Percentiles rank a stretch among this genome's conserved stretches.
Conservation (phyloP, 2,888 invertebrate species). For the Amphiduros pacificus region DNA sequence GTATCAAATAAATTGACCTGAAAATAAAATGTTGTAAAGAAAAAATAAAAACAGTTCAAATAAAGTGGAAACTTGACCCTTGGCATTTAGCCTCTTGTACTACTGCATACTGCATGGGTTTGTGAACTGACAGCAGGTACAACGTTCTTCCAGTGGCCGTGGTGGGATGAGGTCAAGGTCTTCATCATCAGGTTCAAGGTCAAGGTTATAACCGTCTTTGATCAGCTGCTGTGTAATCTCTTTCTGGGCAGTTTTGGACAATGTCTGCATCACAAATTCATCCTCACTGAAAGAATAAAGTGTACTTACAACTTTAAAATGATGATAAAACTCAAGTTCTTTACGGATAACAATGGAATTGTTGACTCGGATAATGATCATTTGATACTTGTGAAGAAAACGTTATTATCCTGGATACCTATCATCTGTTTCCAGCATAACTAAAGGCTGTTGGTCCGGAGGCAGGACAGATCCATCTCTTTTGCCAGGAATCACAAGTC, state of each 20-base stretch:
- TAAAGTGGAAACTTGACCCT: no score
- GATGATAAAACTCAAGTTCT: not conserved
- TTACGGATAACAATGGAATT: not conserved
- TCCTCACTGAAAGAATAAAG: constrained; percentile 53
- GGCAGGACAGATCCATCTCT: not conserved
- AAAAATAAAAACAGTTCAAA: no score
- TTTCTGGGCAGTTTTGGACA: constrained; percentile 61
- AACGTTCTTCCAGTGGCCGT: constrained; percentile 59
- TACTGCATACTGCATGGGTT: constrained; percentile 34
- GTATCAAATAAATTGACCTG: no score
- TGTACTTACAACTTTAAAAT: not conserved
- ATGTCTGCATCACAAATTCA: constrained; percentile 50
- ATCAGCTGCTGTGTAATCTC: constrained; percentile 67
- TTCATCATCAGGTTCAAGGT: constrained; percentile 66
- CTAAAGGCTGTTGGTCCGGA: constrained; percentile 32
- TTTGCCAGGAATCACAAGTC: constrained; percentile 8
- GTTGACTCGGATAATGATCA: not conserved
- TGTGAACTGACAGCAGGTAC: constrained; percentile 58
- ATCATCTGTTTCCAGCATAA: constrained; percentile 33
- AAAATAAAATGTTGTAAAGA: no score
- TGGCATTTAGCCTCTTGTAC: not conserved
- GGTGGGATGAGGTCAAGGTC: constrained; percentile 64
- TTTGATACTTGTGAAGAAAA: not conserved
- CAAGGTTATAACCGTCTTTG: constrained; percentile 65
- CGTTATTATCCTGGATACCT: constrained; percentile 22